Evolutionary conservation across 2,888 invertebrate species (phyloP).

Genomic region (Dryadula phaetusa): DNA sequence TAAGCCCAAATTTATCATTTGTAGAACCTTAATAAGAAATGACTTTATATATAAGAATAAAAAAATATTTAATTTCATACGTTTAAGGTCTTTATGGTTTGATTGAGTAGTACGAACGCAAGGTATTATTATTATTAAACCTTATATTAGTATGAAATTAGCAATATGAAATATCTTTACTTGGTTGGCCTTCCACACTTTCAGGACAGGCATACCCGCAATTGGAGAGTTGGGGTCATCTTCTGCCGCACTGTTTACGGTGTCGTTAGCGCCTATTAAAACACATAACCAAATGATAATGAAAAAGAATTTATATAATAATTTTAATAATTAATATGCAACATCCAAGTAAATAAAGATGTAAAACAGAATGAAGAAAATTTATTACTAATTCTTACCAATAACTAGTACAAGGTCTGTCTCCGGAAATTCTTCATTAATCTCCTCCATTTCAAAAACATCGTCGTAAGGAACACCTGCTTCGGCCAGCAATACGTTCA

Average conservation of each 20-base stretch:
- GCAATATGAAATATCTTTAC: constrained; percentile 64
- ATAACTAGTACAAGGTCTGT: constrained; percentile 94
- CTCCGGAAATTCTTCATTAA: constrained; percentile 93
- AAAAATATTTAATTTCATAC: neutral
- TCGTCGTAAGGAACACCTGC: constrained; percentile 97
- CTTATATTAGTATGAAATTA: neutral
- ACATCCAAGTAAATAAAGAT: constrained; percentile 11
- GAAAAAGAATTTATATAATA: no score
- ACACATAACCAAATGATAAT: neutral
- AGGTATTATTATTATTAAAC: neutral
- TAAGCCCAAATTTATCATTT: no score
- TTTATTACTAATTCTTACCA: constrained; percentile 74
- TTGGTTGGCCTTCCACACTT: constrained; percentile 94
- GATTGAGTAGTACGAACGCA: no score
- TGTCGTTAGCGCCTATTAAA: constrained; percentile 91
- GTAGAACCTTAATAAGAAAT: no score
- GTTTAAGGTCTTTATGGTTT: no score
- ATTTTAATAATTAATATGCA: no score
- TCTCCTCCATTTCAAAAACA: constrained; percentile 96
- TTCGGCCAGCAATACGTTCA: constrained; percentile 95
- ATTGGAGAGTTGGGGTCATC: constrained; percentile 96
- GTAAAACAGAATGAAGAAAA: no score
- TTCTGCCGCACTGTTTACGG: constrained; percentile 95
- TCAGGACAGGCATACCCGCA: constrained; percentile 96
- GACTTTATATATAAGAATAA: no score